These are phyloP conservation scores for Micronycteris hirsuta DNA, from an alignment of 2,113 vertebrate species.

Conservation along the genomic window DNA sequence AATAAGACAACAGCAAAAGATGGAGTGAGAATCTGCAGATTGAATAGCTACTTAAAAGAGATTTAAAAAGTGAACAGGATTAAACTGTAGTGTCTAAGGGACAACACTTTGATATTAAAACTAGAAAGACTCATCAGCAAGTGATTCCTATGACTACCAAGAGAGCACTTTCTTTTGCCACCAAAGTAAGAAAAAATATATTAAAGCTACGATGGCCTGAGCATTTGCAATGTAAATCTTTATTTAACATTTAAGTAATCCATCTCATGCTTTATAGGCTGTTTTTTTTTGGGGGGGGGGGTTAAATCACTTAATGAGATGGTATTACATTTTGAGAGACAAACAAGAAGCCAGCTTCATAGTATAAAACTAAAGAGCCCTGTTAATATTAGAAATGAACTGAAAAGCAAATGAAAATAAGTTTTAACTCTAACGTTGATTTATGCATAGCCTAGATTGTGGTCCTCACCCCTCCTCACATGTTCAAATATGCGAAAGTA, in stretches of 20 bases:
- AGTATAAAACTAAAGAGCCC: neutral
- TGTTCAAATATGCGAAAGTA: neutral
- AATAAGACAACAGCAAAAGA: neutral
- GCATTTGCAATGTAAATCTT: neutral
- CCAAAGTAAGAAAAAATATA: neutral
- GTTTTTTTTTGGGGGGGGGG: rapidly evolving
- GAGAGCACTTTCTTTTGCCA: neutral
- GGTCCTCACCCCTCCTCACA: neutral
- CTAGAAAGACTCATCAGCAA: neutral
- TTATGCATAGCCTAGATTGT: neutral
- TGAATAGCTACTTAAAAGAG: neutral
- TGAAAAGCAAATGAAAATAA: neutral
- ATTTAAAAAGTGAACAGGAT: neutral
- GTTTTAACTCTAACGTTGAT: neutral
- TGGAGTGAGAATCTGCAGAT: neutral
- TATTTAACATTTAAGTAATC: neutral
- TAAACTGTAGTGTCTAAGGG: neutral
- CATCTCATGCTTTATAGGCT: neutral
- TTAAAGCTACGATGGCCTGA: neutral
- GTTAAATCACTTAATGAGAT: neutral
- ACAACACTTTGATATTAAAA: neutral
- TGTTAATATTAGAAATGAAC: conserved; percentile 8
- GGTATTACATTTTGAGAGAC: neutral
- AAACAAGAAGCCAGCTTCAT: neutral
- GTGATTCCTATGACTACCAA: neutral